Base-by-base conservation (phyloP, 2,888 invertebrate genomes). In the Scrobipalpa costella region DNA sequence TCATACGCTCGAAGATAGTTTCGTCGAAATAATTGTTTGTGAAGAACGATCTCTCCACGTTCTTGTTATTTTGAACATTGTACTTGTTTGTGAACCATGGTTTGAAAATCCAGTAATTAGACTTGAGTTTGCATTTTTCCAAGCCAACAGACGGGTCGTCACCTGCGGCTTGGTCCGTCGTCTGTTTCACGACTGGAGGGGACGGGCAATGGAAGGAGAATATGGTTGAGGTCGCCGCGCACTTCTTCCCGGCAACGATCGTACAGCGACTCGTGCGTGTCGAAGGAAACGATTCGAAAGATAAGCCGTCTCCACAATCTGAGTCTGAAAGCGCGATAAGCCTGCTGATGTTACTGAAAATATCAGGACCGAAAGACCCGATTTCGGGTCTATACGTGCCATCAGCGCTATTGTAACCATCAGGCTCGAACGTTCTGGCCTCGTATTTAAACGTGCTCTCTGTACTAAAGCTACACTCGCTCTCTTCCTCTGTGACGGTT, bases 21-120 rank as follows among this genome's bases (percentile, higher is more conserved):
- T 75, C 70, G 62, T 74, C 70, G 36, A 71, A 47, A 33, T 62
- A 40, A 47, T 69, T 61, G n/a, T 60, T 64, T 44, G 52, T 33
- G 21, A 52, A 63, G 13, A 33, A 19, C 27, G 2, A 21, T 57
- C 13, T 13, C 7, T 40, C 40, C 11, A 13, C 3, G n/a, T 6
- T 11, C 9, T 21, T 27, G 3, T 15, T 27, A 13, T 33, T 21
- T 34, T 9, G 55, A 21, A 57, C 21, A 34, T 34, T 21, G 15
- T 27, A 57, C 15, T 8, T 0, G 13, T 57, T 57, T 36, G 36
- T 17, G 1, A 38, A 7, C 15, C 13, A 34, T 7, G 36, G 19
- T 52, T 13, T 21, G 9, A 21, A 52, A 47, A 47, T 3, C 49
- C 49, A 19, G 17, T 19, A 7, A 9, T 49, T 49, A 6, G 17